Base-by-base conservation (phyloP, 1,140 invertebrate species). In the Phenacoccus solenopsis region DNA sequence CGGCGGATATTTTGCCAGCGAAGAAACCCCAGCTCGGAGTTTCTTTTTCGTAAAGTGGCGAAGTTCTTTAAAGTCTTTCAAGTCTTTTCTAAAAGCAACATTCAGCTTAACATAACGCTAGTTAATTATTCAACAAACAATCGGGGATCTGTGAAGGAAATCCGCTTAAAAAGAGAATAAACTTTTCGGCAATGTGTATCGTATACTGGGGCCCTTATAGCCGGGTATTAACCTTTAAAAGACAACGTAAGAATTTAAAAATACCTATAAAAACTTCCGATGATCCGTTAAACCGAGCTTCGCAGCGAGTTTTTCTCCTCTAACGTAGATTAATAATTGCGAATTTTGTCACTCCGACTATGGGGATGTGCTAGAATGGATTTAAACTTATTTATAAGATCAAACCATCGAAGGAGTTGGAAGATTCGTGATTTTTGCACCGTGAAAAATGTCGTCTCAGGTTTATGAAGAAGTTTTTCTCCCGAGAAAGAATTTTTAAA, bases 41-140 rank as follows among this genome's bases (percentile, higher is more conserved):
- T 49, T 49, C 38, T 49, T n/a, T 49, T n/a, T 49, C 38, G 38
- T n/a, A 49, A 49, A 49, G 38, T 49, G 38, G 59, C 22, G 25
- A 64, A 64, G 59, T 64, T 64, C 38, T 64, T 64, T 64, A 64
- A 64, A 64, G 20, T 27, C 59, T 64, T 64, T 27, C n/a, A 64
- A 64, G 59, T 64, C 59, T 24, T 64, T 64, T 64, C 25, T 24
- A 64, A 64, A 64, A 64, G 59, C 25, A 64, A 27, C 59, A 64
- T 27, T 25, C 59, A 64, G 25, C 59, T 64, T 25, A 64, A 64
- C 59, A 64, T 64, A 25, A 64, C 59, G 59, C 59, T 64, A 25
- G 59, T 64, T 64, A 64, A 64, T 64, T 64, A 64, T 64, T 64
- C 59, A 64, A 64, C 59, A 64, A 64, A 64, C 22, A 64, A 64